Percentiles rank a stretch among this genome's conserved stretches.
Conservation (phyloP, 2,113 vertebrate species). For the Bubo scandiacus region DNA sequence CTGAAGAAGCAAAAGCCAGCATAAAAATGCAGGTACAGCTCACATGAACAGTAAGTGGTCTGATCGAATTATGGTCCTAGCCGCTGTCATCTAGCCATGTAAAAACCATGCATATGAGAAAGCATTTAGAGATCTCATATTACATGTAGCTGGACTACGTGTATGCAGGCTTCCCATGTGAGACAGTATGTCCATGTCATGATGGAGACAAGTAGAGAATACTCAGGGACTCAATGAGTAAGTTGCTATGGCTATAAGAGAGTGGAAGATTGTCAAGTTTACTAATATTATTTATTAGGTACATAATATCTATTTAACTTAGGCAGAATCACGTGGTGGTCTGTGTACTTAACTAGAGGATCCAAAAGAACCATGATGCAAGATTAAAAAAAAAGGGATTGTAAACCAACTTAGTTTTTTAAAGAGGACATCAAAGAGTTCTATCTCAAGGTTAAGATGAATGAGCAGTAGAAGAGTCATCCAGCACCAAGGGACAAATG, state of each 20-base stretch:
- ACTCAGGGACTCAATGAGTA: neutral
- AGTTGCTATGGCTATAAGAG: neutral
- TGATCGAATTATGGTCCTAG: neutral
- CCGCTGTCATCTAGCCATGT: neutral
- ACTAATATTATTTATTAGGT: neutral
- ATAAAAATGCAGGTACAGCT: neutral
- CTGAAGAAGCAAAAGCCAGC: neutral
- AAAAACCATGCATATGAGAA: rapidly evolving
- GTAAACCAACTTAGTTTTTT: neutral
- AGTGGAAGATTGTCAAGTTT: neutral
- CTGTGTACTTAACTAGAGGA: neutral
- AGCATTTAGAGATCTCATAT: neutral
- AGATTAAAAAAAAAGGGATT: neutral
- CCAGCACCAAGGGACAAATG: neutral
- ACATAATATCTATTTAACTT: neutral
- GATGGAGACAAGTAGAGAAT: neutral
- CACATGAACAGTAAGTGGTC: neutral
- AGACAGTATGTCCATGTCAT: neutral
- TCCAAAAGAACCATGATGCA: neutral
- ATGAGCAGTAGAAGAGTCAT: neutral
- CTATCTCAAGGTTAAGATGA: neutral
- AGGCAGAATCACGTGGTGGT: neutral
- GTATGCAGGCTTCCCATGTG: neutral
- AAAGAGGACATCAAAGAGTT: neutral
- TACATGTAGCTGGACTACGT: rapidly evolving